These are phyloP conservation scores for Sebastes trivittatus DNA, from an alignment of 2,797 vertebrate species.

Conservation along the genomic window DNA sequence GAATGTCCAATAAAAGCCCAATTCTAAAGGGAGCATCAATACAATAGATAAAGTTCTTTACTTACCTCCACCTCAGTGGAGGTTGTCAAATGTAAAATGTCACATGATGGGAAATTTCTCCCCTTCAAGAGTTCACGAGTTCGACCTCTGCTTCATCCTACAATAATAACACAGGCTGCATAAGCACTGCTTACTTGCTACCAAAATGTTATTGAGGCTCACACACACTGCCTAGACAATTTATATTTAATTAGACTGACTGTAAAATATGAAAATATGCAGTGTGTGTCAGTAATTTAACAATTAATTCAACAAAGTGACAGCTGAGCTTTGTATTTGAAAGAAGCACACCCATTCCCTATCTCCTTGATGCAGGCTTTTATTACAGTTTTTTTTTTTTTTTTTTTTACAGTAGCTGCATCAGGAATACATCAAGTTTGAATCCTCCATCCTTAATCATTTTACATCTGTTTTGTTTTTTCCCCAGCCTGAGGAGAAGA, in stretches of 20 bases:
- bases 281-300: neutral
- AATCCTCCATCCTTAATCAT: neutral
- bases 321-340: neutral
- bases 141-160: neutral
- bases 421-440: neutral
- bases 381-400: too few species aligned
- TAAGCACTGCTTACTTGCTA: neutral
- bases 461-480: neutral
- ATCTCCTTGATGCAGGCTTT: neutral
- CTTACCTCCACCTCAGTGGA: neutral
- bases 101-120: neutral
- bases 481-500: constrained; percentile 92
- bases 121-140: neutral
- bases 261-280: neutral
- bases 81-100: neutral
- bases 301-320: neutral
- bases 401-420: neutral
- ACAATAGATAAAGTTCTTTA: neutral
- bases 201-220: neutral
- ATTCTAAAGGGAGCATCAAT: neutral
- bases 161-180: neutral
- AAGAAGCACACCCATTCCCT: neutral
- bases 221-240: neutral
- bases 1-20: neutral
- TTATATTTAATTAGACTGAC: neutral